Evolutionary conservation across 2,113 vertebrate genomes (phyloP), one percentile per base, ranked within the genome.

Genomic region (Tretioscincus oriximinensis): DNA sequence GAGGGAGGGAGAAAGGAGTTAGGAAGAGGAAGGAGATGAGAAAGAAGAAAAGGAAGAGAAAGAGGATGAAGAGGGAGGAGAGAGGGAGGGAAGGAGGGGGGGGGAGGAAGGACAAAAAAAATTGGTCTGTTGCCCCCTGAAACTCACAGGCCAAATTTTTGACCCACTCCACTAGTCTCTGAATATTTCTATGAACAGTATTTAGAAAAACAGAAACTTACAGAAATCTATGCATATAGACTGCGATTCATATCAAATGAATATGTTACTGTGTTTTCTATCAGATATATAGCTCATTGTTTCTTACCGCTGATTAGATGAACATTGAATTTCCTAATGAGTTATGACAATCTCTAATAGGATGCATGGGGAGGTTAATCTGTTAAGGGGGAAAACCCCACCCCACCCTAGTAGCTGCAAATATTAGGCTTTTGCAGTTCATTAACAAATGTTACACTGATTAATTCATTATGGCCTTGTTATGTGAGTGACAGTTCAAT

Each of bases 401-500:
- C 78, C 76, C 2, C 0, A 77, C 12, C 80, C 77, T 84, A 35
- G 22, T 82, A 73, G 71, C 83, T 91, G 77, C 76, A 92, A 91
- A 85, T 84, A 88, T 35, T 85, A 84, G 68, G 49, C 28, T 87
- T 88, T 90, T 91, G n/a, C 88, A 90, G 88, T 84, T 93, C 81
- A 87, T 91, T 93, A 94, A 90, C 83, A 86, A 89, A 90, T 82
- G 77, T 78, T 87, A 91, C 88, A 88, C 85, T 87, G 90, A 86
- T 84, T 91, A 89, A 90, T 91, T 90, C 87, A 85, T 88, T 86
- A 94, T 91, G 90, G 81, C 82, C 81, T 94, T 87, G 89, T 90
- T 93, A 86, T 86, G 86, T 63, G 26, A 80, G 68, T 92, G 84
- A 88, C 85, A 91, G 88, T 84, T 64, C 89, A 91, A 87, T 91